phyloP scores from a whole-genome alignment of 2,797 vertebrate genomes.

The Hippocampus kuda region DNA sequence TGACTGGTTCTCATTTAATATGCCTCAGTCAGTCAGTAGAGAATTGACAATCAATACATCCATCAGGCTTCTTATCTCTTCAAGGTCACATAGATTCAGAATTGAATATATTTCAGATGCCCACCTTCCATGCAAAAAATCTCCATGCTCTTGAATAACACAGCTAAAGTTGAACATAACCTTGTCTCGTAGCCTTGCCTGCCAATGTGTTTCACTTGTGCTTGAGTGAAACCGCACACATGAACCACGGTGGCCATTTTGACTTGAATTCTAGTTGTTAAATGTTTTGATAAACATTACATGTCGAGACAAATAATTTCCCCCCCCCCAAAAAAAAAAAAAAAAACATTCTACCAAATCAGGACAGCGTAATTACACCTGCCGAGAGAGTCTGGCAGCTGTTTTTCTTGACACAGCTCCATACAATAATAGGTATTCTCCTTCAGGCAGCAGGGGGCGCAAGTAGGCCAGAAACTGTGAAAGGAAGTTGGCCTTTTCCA shows the following conservation, averaged over 20 bases:
- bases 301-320: constrained; percentile 31
- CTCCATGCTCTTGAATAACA: constrained; percentile 16
- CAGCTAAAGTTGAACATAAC: background rate
- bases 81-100: constrained; percentile 31
- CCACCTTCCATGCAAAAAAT: constrained; percentile 7
- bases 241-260: constrained; percentile 35
- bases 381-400: constrained; percentile 22
- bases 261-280: constrained; percentile 39
- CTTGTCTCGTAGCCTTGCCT: constrained; percentile 11
- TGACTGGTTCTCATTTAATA: constrained; percentile 19
- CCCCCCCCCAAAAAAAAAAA: background rate
- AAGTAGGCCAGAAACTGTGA: constrained; percentile 39
- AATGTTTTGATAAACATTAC: constrained; percentile 47
- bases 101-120: constrained; percentile 22
- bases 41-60: constrained; percentile 38
- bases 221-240: constrained; percentile 30
- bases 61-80: constrained; percentile 35
- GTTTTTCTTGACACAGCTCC: background rate
- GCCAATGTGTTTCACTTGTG: constrained; percentile 20
- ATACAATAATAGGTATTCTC: background rate
- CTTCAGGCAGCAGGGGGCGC: constrained; percentile 62
- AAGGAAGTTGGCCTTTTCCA: constrained; percentile 13
- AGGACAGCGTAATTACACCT: constrained; percentile 25
- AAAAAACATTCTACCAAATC: constrained; percentile 25
- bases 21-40: constrained; percentile 21